Conservation (phyloP, 2,113 vertebrate species). For the Mastomys natalensis region DNA sequence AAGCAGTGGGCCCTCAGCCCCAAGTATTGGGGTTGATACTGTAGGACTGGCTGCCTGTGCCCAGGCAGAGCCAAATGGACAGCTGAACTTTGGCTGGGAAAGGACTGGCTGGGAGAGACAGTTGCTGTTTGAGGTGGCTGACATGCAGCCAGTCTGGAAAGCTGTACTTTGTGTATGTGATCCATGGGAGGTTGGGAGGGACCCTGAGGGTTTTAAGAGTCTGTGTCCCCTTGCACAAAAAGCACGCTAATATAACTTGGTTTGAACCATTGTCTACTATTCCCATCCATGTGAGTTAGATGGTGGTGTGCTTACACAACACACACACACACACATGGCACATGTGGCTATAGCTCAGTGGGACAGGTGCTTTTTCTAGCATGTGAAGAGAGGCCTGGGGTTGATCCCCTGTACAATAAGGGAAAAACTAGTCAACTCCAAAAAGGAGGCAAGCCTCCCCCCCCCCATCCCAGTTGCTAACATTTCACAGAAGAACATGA, state of each 20-base stretch:
- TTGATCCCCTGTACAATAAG: neutral
- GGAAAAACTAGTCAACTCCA: neutral
- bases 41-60: neutral
- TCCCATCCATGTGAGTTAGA: neutral
- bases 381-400: neutral
- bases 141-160: neutral
- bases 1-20: neutral
- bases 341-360: neutral
- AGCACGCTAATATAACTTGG: neutral
- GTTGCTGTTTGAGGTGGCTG: neutral
- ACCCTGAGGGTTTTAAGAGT: neutral
- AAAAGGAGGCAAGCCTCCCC: neutral
- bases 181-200: neutral
- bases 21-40: neutral
- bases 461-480: neutral
- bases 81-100: neutral
- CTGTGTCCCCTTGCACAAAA: constrained; percentile 20
- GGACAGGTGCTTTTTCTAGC: neutral
- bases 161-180: neutral
- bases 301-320: neutral
- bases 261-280: neutral
- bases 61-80: neutral
- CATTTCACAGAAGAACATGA: neutral
- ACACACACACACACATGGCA: neutral
- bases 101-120: neutral